Evolutionary conservation across 2,113 vertebrate genomes (phyloP).

Genomic region (Excalfactoria chinensis): DNA sequence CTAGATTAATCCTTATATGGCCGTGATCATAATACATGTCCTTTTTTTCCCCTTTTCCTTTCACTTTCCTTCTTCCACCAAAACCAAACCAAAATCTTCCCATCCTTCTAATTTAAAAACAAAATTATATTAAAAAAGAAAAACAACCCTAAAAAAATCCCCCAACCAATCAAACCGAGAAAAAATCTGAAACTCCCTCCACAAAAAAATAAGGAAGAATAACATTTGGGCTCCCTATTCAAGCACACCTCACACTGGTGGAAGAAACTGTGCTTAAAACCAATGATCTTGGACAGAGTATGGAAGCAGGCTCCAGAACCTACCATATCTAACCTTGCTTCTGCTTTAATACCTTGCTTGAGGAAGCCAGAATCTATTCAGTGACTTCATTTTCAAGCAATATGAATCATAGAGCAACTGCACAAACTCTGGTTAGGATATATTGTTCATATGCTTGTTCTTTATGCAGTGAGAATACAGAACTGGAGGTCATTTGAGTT

Average conservation of each 20-base stretch:
- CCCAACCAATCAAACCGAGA: not conserved
- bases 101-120: not conserved
- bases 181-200: not conserved
- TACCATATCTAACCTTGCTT: not conserved
- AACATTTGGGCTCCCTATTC: not conserved
- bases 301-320: not conserved
- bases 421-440: slow-evolving; percentile 11
- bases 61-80: not conserved
- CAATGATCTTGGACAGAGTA: not conserved
- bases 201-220: not conserved
- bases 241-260: not conserved
- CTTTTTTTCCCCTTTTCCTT: not conserved
- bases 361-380: slow-evolving; percentile 34
- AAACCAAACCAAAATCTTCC: not conserved
- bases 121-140: not conserved
- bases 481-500: slow-evolving; percentile 69
- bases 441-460: slow-evolving; percentile 41
- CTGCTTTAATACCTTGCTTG: slow-evolving; percentile 41
- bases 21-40: not conserved
- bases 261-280: not conserved
- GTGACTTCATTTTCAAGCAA: slow-evolving; percentile 53
- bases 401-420: slow-evolving; percentile 49
- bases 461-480: slow-evolving; percentile 48
- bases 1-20: not conserved
- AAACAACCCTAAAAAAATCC: not conserved